Evolutionary conservation across 2,888 invertebrate genomes (phyloP).

Genomic region (Mesoligia furuncula): DNA sequence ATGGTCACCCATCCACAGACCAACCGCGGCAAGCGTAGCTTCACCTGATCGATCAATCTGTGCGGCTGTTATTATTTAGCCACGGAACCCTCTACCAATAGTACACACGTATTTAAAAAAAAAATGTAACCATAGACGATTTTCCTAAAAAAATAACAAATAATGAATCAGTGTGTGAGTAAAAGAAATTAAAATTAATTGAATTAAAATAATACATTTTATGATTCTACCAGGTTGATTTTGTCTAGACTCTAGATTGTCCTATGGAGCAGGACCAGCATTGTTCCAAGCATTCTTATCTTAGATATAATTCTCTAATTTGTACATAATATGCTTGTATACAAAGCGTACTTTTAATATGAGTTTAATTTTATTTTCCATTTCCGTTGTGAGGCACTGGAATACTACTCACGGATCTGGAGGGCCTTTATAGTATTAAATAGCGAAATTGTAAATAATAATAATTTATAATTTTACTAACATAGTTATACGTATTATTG

Average conservation of each 20-base stretch:
- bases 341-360: background rate
- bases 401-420: too few relatives aligned
- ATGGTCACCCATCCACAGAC: too few relatives aligned
- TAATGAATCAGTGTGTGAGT: background rate
- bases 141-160: background rate
- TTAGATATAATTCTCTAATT: background rate
- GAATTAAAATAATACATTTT: background rate
- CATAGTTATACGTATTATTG: too few relatives aligned
- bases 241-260: background rate
- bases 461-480: too few relatives aligned
- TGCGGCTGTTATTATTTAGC: too few relatives aligned
- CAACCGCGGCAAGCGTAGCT: too few relatives aligned
- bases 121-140: background rate
- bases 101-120: background rate
- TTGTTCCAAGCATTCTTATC: background rate
- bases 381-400: background rate
- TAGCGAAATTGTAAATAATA: too few relatives aligned
- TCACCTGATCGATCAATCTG: too few relatives aligned
- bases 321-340: background rate
- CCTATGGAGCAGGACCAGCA: background rate
- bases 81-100: too few relatives aligned
- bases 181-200: too few relatives aligned
- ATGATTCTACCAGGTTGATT: background rate
- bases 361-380: background rate
- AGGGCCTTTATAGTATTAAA: too few relatives aligned